These are phyloP conservation scores for Muntiacus reevesi DNA, from an alignment of 2,113 vertebrate species.

Conservation along the genomic window DNA sequence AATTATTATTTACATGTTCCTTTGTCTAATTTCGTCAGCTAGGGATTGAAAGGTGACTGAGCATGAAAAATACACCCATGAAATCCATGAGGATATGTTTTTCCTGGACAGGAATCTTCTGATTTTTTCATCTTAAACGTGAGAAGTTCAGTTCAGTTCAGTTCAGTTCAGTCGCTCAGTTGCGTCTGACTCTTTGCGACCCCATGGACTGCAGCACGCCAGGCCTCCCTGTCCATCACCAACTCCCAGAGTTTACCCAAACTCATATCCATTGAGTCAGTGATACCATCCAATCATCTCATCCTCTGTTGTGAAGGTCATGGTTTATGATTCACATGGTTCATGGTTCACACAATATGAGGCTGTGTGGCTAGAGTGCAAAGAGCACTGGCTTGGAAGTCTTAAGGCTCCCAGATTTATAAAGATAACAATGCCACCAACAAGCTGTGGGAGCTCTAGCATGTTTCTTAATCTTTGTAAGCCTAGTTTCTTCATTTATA, in stretches of 20 bases:
- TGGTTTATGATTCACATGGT: no score
- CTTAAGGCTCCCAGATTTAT: background rate
- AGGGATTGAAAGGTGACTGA: background rate
- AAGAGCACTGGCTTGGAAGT: background rate
- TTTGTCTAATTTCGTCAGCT: background rate
- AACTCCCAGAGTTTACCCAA: background rate
- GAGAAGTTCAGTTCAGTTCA: background rate
- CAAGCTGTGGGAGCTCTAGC: background rate
- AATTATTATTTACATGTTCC: background rate
- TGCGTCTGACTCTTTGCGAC: fast-evolving
- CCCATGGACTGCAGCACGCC: background rate
- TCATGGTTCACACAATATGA: background rate
- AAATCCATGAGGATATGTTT: background rate
- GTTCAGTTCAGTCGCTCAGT: background rate
- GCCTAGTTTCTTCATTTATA: background rate
- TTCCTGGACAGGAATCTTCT: background rate
- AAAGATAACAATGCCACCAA: background rate
- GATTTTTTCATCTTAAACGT: background rate
- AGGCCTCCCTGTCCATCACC: background rate
- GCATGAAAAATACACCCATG: background rate
- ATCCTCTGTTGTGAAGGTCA: background rate
- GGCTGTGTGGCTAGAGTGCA: background rate
- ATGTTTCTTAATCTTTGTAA: background rate
- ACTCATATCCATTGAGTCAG: background rate
- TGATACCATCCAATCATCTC: background rate